Evolutionary conservation across 1,140 invertebrate genomes (phyloP).

Genomic region (Tenebrio molitor): DNA sequence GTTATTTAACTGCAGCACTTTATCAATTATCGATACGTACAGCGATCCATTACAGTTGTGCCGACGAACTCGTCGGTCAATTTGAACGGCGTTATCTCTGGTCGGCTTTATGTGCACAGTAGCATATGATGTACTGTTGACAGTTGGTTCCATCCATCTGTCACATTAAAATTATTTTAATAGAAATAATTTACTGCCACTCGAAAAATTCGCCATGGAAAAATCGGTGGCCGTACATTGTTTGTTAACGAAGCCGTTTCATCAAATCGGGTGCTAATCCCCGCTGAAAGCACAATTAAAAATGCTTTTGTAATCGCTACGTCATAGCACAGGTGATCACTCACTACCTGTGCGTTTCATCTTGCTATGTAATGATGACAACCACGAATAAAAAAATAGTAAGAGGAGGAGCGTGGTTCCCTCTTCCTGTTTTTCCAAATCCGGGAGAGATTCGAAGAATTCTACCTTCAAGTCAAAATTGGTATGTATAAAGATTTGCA

Average conservation of each 20-base stretch:
- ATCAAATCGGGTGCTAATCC: conserved; percentile 5
- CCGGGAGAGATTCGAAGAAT: no score
- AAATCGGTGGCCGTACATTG: conserved; percentile 7
- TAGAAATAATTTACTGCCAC: conserved; percentile 54
- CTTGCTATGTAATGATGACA: no score
- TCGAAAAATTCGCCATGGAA: conserved; percentile 15
- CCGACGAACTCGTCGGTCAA: conserved; percentile 17
- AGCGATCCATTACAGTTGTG: conserved; percentile 49
- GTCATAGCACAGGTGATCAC: no score
- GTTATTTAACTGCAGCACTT: conserved; percentile 60
- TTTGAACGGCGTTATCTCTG: conserved; percentile 15
- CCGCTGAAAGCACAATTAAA: neutral
- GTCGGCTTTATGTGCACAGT: conserved; percentile 59
- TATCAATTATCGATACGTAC: conserved; percentile 61
- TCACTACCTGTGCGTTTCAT: no score
- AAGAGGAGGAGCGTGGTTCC: no score
- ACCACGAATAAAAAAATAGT: no score
- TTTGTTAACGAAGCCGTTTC: neutral
- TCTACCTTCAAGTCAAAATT: no score
- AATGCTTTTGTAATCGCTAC: no score
- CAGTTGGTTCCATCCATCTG: conserved; percentile 61
- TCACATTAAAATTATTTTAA: conserved; percentile 66
- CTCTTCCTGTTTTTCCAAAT: no score
- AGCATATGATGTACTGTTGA: conserved; percentile 66
- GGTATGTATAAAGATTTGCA: no score